phyloP scores from a whole-genome alignment of 1,140 invertebrate species.

The Saccostrea echinata region DNA sequence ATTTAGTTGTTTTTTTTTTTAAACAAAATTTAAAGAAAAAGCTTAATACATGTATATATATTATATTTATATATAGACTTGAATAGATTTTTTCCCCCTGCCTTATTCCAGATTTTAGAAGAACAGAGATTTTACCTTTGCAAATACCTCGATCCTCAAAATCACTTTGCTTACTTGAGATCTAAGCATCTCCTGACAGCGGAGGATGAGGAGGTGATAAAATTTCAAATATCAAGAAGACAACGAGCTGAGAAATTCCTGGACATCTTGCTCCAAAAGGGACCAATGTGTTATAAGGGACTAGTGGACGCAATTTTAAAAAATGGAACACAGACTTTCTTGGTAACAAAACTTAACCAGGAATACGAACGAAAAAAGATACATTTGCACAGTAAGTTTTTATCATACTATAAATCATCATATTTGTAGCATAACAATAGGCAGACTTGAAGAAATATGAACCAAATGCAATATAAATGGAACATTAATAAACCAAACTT shows the following conservation, averaged over 20 bases:
- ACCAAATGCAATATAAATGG: no score
- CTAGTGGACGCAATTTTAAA: slow-evolving; percentile 60
- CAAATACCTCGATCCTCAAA: slow-evolving; percentile 60
- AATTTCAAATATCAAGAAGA: slow-evolving; percentile 44
- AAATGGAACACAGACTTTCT: slow-evolving; percentile 64
- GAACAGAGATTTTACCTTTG: slow-evolving; percentile 60
- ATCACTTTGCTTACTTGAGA: slow-evolving; percentile 66
- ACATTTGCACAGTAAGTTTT: slow-evolving; percentile 54
- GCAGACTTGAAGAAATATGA: no score
- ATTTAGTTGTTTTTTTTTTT: no score
- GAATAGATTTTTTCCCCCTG: background rate
- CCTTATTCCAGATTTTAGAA: slow-evolving; percentile 64
- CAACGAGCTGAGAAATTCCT: slow-evolving; percentile 61
- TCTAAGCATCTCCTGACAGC: slow-evolving; percentile 62
- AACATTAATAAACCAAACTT: no score
- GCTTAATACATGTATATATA: no score
- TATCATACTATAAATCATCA: no score
- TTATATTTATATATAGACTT: background rate
- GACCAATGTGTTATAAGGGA: slow-evolving; percentile 59
- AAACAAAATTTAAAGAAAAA: no score
- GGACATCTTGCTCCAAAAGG: slow-evolving; percentile 64
- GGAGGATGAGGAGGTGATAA: slow-evolving; percentile 67
- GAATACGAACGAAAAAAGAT: slow-evolving; percentile 65
- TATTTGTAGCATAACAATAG: no score
- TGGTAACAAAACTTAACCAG: slow-evolving; percentile 62